Conservation (phyloP, 2,797 vertebrate genomes). For the Enteromius anoplus region DNA sequence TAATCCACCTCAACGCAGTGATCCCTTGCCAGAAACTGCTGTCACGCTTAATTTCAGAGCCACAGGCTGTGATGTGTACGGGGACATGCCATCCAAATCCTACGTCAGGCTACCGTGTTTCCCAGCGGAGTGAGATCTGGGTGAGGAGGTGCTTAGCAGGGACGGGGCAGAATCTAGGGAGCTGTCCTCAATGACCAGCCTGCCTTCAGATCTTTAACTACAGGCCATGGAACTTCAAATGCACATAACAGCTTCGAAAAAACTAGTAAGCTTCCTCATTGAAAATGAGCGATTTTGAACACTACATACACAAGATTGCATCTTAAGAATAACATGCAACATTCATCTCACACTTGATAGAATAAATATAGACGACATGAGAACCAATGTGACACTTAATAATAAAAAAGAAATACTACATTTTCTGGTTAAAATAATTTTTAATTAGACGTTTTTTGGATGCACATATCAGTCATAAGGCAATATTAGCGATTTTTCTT, state of each 20-base stretch:
- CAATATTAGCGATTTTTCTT: not conserved
- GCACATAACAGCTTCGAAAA: not conserved
- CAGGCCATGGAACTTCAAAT: not conserved
- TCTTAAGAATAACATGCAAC: not conserved
- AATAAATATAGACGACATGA: not conserved
- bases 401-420: no score
- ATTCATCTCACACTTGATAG: not conserved
- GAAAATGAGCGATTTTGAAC: not conserved
- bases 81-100: conserved; percentile 8
- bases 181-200: not conserved
- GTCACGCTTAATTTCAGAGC: conserved; percentile 34
- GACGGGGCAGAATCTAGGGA: not conserved
- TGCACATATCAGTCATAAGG: not conserved
- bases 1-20: conserved; percentile 11
- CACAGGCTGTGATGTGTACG: conserved; percentile 25
- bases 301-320: not conserved
- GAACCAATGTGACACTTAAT: no score
- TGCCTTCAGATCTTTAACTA: not conserved
- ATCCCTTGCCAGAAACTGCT: conserved; percentile 22
- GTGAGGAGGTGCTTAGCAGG: not conserved
- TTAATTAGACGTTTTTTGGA: not conserved
- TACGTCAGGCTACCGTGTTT: conserved; percentile 8
- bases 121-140: conserved; percentile 7
- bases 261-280: not conserved
- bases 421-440: not conserved